These are phyloP conservation scores for Ciconia boyciana DNA, from an alignment of 2,113 vertebrate genomes.

Conservation along the genomic window DNA sequence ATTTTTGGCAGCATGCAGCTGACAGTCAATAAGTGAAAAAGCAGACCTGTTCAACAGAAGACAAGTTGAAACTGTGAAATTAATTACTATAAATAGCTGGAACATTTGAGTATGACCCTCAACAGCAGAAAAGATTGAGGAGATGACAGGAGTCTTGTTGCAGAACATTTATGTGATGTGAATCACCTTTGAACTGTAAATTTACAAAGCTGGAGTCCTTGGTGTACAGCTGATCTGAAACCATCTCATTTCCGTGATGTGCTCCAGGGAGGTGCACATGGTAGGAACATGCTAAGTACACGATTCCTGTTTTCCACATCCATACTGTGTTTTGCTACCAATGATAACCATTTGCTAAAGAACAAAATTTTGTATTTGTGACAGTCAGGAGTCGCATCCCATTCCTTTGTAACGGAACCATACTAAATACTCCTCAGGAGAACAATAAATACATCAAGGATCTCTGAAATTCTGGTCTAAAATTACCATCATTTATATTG, in stretches of 20 bases:
- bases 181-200: background rate
- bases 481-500: background rate
- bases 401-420: background rate
- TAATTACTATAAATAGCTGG: constrained; percentile 47
- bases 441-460: background rate
- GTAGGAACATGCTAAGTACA: background rate
- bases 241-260: background rate
- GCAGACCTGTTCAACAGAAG: constrained; percentile 2
- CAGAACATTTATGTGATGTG: background rate
- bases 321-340: background rate
- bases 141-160: constrained; percentile 5
- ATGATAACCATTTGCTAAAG: background rate
- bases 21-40: background rate
- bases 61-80: constrained; percentile 4
- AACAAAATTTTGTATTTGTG: background rate
- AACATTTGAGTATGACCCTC: constrained; percentile 18
- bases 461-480: background rate
- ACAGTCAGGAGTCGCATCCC: background rate
- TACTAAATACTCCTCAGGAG: background rate
- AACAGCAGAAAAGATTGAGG: background rate
- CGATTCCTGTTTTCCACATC: background rate
- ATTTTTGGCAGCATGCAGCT: background rate
- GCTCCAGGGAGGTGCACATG: background rate
- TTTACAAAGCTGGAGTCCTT: background rate
- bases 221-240: background rate